These are phyloP conservation scores for Mimumesa dahlbomi DNA, from an alignment of 2,888 invertebrate genomes.

Conservation along the genomic window DNA sequence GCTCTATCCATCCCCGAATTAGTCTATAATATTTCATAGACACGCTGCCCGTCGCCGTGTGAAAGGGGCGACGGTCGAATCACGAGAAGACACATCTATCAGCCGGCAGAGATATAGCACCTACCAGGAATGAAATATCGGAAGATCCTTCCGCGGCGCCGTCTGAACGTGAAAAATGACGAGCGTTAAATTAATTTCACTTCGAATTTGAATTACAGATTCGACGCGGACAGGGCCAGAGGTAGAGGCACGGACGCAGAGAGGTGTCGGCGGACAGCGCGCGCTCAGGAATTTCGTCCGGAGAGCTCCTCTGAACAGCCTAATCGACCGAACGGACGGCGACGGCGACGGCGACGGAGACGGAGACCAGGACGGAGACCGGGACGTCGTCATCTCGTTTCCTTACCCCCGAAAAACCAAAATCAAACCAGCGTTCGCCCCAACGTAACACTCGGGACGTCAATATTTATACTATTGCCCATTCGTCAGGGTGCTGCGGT, in stretches of 20 bases:
- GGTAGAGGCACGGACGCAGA: too few species aligned
- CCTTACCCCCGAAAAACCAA: constrained; percentile 23
- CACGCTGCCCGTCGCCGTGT: constrained; percentile 7
- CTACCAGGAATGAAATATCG: constrained; percentile 62
- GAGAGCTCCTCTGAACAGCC: constrained; percentile 31
- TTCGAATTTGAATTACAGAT: constrained; percentile 71
- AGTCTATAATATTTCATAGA: constrained; percentile 24
- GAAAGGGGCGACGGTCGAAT: constrained; percentile 33
- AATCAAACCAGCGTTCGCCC: constrained; percentile 19
- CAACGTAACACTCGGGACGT: constrained; percentile 28
- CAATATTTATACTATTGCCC: constrained; percentile 65
- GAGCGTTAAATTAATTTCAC: constrained; percentile 75
- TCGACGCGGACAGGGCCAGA: constrained; percentile 45
- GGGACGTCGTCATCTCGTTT: constrained; percentile 25
- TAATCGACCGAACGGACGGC: constrained; percentile 38
- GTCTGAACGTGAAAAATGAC: constrained; percentile 72
- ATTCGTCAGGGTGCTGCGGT: constrained; percentile 55
- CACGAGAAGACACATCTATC: constrained; percentile 54
- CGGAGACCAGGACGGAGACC: too few species aligned
- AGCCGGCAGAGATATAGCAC: constrained; percentile 10
- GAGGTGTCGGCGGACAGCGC: constrained; percentile 56
- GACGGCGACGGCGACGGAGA: constrained; percentile 5
- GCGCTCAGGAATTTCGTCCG: constrained; percentile 51
- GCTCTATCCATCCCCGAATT: not conserved
- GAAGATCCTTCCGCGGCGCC: constrained; percentile 55